Evolutionary conservation across 2,113 vertebrate species (phyloP), one percentile per base, ranked within the genome.

Genomic region (Pundamilia nyererei): DNA sequence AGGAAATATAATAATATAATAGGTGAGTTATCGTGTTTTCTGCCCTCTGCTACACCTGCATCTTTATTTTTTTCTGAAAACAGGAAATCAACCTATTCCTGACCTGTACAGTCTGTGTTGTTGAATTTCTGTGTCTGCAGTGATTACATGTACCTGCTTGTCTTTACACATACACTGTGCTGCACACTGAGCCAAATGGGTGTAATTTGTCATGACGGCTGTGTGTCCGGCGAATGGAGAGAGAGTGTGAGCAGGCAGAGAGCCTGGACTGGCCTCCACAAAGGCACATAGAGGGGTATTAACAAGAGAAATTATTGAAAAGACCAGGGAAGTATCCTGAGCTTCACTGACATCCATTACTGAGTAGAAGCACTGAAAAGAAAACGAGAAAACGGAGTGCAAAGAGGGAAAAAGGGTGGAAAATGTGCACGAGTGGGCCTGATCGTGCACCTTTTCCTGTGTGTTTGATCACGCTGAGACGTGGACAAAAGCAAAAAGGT

Each of bases 321-420:
- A 89, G 86, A 75, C 84, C 79, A 13, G 2, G 83, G 75, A 88
- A 90, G 62, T 17, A 81, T 86, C 83, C 38, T 82, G 86, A 90
- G 84, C 89, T 92, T 93, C 33, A 89, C 91, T 82, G 93, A 92
- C 90, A 94, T 93, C 85, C 84, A 92, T 95, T 92, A 94, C 86
- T 83, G 83, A 83, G 86, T 75, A 21, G 58, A 89, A 62, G 62
- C 80, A 77, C 83, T 15, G 84, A 38, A 58, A 83, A 77, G 87
- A 94, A 90, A 3, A 54, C 5, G 81, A 84, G 55, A 89, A 86
- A 90, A 89, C 35, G 26, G 62, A 79, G 89, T 56, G 35, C 40
- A 81, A 82, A 56, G 55, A 17, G 45, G 40, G 17, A 82, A 83
- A 83, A 19, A 17, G 65, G 62, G 79, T 40, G 83, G 55, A 72